Evolutionary conservation across 2,888 invertebrate species (phyloP).

Genomic region (Caenorhabditis angaria): DNA sequence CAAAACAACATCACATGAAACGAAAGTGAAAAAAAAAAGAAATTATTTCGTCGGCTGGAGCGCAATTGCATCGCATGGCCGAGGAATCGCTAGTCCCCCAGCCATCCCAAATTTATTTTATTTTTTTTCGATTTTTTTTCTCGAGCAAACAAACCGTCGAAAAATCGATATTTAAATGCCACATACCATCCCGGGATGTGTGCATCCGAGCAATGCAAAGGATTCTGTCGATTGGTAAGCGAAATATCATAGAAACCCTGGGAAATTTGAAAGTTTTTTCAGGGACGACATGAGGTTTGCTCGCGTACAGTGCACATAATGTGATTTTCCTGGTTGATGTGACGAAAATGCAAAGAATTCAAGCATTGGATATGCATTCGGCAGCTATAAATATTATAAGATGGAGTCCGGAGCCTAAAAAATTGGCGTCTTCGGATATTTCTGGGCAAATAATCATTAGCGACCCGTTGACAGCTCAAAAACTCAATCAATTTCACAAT

Average conservation of each 20-base stretch:
- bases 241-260: background rate
- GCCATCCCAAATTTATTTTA: background rate
- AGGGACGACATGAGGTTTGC: slow-evolving; percentile 73
- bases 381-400: slow-evolving; percentile 54
- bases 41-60: no score
- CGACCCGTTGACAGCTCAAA: slow-evolving; percentile 75
- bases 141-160: no score
- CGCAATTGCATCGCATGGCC: background rate
- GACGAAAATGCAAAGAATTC: slow-evolving; percentile 63
- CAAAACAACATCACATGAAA: no score
- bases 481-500: slow-evolving; percentile 75
- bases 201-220: slow-evolving; percentile 56
- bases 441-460: slow-evolving; percentile 77
- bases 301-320: slow-evolving; percentile 74
- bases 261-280: slow-evolving; percentile 9
- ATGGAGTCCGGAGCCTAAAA: background rate
- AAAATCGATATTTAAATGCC: slow-evolving; percentile 23
- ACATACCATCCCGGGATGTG: slow-evolving; percentile 52
- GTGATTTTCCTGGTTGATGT: slow-evolving; percentile 73
- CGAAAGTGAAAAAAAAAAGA: no score
- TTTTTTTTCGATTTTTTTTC: background rate
- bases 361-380: slow-evolving; percentile 59
- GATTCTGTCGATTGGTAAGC: slow-evolving; percentile 34
- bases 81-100: background rate
- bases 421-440: slow-evolving; percentile 75